Evolutionary conservation across 2,888 invertebrate species (phyloP).

Genomic region (Phrixothrix hirtus): DNA sequence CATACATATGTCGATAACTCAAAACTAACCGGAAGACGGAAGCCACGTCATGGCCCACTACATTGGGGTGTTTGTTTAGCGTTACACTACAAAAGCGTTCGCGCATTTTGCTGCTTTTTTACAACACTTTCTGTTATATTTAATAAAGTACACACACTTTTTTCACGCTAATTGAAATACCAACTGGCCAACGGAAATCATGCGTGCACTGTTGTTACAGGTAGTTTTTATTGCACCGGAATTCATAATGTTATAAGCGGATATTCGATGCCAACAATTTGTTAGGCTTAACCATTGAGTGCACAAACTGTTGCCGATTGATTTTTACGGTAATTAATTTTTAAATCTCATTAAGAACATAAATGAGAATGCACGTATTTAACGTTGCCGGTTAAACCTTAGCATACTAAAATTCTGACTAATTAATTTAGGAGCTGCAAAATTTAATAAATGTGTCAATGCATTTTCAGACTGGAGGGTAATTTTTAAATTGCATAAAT

Average conservation of each 20-base stretch:
- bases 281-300: conserved; percentile 16
- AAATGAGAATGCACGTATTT: no score
- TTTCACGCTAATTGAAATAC: conserved; percentile 38
- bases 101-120: conserved; percentile 35
- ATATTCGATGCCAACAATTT: conserved; percentile 25
- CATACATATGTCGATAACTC: conserved; percentile 28
- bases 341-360: conserved; percentile 9
- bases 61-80: conserved; percentile 34
- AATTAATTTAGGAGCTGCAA: no score
- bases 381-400: no score
- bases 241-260: conserved; percentile 31
- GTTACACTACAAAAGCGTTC: conserved; percentile 34
- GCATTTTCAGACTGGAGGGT: conserved; percentile 12
- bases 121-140: conserved; percentile 23
- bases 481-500: conserved; percentile 30
- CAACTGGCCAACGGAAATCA: conserved; percentile 41
- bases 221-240: conserved; percentile 38
- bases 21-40: conserved; percentile 37
- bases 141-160: conserved; percentile 27
- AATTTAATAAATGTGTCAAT: conserved; percentile 22
- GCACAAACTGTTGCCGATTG: conserved; percentile 12
- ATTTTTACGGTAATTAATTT: conserved; percentile 14
- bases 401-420: no score
- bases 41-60: conserved; percentile 39
- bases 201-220: conserved; percentile 32